Conservation (phyloP, 2,797 vertebrate species). For the Uromys caudimaculatus region DNA sequence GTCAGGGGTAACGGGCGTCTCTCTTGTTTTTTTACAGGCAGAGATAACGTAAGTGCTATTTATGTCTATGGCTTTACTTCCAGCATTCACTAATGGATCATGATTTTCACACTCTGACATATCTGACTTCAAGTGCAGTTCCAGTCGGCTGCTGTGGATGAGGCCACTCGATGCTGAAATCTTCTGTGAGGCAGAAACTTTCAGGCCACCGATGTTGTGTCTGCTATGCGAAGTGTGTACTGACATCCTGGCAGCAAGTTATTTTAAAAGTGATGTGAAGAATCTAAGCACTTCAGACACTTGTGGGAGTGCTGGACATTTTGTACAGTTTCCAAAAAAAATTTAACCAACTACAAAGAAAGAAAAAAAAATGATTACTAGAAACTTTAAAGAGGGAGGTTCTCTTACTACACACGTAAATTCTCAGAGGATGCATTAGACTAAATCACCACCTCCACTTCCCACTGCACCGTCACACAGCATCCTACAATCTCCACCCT, state of each 20-base stretch:
- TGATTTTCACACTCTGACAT: conserved; percentile 70
- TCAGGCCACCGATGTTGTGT: neutral
- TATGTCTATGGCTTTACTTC: conserved; percentile 83
- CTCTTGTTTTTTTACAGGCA: conserved; percentile 83
- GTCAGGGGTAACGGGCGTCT: conserved; percentile 35
- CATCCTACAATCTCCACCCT: neutral
- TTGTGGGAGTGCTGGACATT: conserved; percentile 43
- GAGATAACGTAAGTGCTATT: conserved; percentile 93
- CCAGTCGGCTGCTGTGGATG: conserved; percentile 30
- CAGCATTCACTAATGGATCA: conserved; percentile 67
- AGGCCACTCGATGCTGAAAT: neutral
- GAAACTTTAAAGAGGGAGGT: neutral
- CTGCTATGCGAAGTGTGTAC: conserved; percentile 36
- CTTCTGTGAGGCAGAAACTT: conserved; percentile 39
- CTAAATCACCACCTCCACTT: neutral
- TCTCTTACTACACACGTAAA: neutral
- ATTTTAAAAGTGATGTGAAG: neutral
- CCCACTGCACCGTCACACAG: neutral
- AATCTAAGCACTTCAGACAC: conserved; percentile 30
- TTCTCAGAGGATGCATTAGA: neutral
- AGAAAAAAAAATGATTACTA: conserved; percentile 11
- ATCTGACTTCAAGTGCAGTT: conserved; percentile 25
- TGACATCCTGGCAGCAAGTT: conserved; percentile 82
- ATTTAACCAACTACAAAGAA: conserved; percentile 69
- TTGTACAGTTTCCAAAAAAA: neutral